A percentile compares a stretch with the other conserved stretches of the same genome.
These are phyloP conservation scores for Drosophila quadrilineata DNA, from an alignment of 1,140 invertebrate genomes.

Conservation along the genomic window DNA sequence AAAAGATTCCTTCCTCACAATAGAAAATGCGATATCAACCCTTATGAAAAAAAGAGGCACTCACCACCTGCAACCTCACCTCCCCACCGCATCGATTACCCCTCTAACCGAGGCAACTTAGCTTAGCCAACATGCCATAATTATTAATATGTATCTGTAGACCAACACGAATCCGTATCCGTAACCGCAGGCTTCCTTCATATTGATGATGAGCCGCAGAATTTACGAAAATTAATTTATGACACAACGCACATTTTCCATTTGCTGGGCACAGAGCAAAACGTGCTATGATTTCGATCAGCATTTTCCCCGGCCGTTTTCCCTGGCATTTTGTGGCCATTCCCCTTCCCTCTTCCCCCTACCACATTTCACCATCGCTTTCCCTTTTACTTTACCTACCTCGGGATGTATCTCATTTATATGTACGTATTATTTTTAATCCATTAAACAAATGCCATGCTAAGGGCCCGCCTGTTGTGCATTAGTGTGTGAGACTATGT, in stretches of 20 bases:
- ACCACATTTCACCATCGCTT: too few relatives aligned
- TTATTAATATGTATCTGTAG: constrained; percentile 51
- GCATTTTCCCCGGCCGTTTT: constrained; percentile 6
- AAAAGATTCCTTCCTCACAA: constrained; percentile 50
- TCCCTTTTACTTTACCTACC: constrained; percentile 2
- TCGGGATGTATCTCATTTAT: constrained; percentile 8
- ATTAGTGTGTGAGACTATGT: neutral
- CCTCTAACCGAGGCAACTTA: neutral
- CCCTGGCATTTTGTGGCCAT: too few relatives aligned
- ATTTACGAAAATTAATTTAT: constrained; percentile 74
- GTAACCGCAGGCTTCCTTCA: constrained; percentile 4
- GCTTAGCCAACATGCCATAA: constrained; percentile 35
- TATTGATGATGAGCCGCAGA: constrained; percentile 58
- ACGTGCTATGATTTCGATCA: constrained; percentile 71
- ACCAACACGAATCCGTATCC: constrained; percentile 31
- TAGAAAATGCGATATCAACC: constrained; percentile 42
- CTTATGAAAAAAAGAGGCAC: constrained; percentile 15
- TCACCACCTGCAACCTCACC: neutral
- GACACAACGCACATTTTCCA: constrained; percentile 67
- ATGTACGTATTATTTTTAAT: constrained; percentile 72
- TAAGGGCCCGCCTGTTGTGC: constrained; percentile 38
- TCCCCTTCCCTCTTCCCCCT: too few relatives aligned
- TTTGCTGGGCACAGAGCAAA: constrained; percentile 49
- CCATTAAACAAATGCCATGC: constrained; percentile 77
- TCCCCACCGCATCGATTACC: neutral